Evolutionary conservation across 2,113 vertebrate genomes (phyloP), one percentile per base, ranked within the genome.

Genomic region (Mungos mungo): DNA sequence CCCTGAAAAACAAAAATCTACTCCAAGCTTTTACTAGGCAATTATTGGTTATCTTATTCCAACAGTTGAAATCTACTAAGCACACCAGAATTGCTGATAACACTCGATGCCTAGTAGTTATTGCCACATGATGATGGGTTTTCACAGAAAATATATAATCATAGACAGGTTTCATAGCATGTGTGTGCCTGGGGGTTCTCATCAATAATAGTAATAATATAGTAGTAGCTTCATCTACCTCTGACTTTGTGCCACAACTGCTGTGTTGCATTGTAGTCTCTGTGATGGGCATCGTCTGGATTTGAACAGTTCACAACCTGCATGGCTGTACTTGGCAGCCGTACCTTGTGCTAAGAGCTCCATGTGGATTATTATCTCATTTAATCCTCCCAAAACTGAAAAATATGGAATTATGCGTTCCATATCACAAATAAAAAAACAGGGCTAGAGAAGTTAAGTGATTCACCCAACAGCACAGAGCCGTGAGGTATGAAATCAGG

Each of bases 1-100:
- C 83, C 90, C 31, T 77, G 45, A 87, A 72, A 95, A 79, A 96
- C 35, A 92, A 80, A 97, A 54, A 23, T 92, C 4, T 50, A 93
- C 1, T 3, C 66, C 65, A n/a, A 81, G 16, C 21, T 76, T 93
- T 95, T 66, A 79, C 18, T 74, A 81, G 68, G 41, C 85, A 50
- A 77, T 45, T 84, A 57, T 41, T 87, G 52, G 23, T 81, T 60
- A 29, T 77, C 71, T 79, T 81, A 90, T 81, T 83, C 13, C 31
- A 79, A 95, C n/a, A 69, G 47, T 4, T 5, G 19, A 82, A 69
- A 65, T n/a, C 38, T 84, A 96, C 80, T 74, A 80, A 86, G 23
- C 88, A 72, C n/a, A 45, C 21, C 69, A 90, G 21, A 74, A 76
- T 14, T 57, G 4, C 72, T 93, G 38, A 69, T 79, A 69, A 83